Evolutionary conservation across 2,888 invertebrate genomes (phyloP).

Genomic region (Patella pellucida): DNA sequence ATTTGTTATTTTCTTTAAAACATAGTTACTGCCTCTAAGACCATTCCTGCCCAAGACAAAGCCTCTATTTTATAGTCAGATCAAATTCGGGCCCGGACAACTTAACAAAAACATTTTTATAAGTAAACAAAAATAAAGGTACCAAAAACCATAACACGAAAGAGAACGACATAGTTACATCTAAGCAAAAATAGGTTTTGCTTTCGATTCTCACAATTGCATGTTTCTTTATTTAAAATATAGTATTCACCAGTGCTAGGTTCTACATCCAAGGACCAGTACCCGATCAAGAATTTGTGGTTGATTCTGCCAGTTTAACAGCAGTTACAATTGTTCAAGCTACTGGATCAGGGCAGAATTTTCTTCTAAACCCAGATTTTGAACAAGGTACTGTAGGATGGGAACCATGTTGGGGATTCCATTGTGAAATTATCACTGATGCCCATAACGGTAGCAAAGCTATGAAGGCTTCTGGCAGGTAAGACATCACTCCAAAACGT

Average conservation of each 20-base stretch:
- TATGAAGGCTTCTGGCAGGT: neutral
- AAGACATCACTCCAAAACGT: neutral
- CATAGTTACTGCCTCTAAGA: too few species aligned
- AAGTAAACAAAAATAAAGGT: too few species aligned
- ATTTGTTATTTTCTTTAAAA: too few species aligned
- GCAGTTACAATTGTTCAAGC: neutral
- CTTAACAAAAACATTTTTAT: too few species aligned
- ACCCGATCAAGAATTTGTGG: slow-evolving; percentile 16
- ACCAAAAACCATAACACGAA: neutral
- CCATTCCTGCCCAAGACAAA: too few species aligned
- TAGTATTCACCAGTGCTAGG: neutral
- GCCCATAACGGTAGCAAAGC: neutral
- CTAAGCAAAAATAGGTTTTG: too few species aligned
- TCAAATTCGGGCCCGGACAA: too few species aligned
- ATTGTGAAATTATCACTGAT: slow-evolving; percentile 1
- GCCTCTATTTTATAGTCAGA: too few species aligned
- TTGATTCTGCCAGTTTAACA: neutral
- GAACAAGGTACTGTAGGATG: neutral
- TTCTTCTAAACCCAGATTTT: neutral
- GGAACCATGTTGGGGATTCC: neutral
- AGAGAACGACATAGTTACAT: neutral
- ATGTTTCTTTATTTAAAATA: neutral
- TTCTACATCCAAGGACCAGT: slow-evolving; percentile 20
- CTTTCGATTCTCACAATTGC: too few species aligned
- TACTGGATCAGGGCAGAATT: neutral